Evolutionary conservation across 1,140 invertebrate species (phyloP), one percentile per base, ranked within the genome.

Genomic region (Tetranychus urticae): DNA sequence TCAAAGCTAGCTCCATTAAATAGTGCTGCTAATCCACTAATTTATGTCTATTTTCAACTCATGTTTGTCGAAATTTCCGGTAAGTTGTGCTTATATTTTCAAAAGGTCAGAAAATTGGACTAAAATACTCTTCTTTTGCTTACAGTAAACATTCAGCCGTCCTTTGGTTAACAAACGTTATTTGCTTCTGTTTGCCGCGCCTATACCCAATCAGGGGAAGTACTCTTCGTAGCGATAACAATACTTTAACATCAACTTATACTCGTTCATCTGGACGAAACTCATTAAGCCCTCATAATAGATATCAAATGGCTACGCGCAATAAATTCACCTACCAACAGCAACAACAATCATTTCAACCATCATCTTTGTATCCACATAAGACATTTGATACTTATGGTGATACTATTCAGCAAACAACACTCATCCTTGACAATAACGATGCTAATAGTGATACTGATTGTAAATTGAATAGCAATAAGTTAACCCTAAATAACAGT

Each of bases 1-100:
- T 63, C 88, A 93, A 71, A 92, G 87, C 70, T 94, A 56, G 86
- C 88, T 8, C 88, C 88, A 2, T 75, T 96, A 5, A 94, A 94
- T 74, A 89, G 85, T 1, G 89, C 88, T 0, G 88, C 88, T 13
- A 96, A 94, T 74, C 91, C 90, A 0, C 77, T 94, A 35, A 94
- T 94, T 66, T 94, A 92, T 93, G 88, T 69, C 79, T 94, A 63
- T 96, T 96, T 74, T 88, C 82, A 35, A 23, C 57, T 39, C n/a
- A 58, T 34, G 37, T 58, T 14, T 6, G 3, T n/a, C 8, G 12
- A 58, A 45, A 42, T 31, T 14, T 42, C 6, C 12, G 14, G 57
- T 58, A 46, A 58, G 37, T 52, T 33, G 7, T 31, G n/a, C 8
- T 52, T 52, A 52, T 50, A 10, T 52, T n/a, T 52, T 52, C 7